Conservation (phyloP, 2,888 invertebrate genomes). For the Drosophila ochracea region DNA sequence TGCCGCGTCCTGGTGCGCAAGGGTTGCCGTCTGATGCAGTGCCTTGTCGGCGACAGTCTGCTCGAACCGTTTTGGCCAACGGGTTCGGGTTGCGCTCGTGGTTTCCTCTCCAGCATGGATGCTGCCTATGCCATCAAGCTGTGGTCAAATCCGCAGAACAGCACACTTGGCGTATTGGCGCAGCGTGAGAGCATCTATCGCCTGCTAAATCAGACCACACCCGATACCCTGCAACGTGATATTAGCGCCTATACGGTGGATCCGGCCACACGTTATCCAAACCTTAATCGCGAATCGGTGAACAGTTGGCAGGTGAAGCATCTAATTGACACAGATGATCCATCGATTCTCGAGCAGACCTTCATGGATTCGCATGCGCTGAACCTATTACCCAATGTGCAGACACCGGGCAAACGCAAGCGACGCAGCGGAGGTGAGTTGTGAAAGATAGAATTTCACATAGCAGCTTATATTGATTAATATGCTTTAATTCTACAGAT, state of each 20-base stretch:
- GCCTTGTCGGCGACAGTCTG: conserved; percentile 97
- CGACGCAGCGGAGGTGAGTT: conserved; percentile 83
- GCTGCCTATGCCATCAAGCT: conserved; percentile 97
- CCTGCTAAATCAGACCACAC: conserved; percentile 95
- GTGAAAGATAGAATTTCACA: background rate
- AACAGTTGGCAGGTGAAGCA: conserved; percentile 91
- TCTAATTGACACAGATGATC: conserved; percentile 91
- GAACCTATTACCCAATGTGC: conserved; percentile 89
- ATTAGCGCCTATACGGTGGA: conserved; percentile 94
- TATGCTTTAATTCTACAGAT: conserved; percentile 57
- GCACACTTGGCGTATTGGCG: conserved; percentile 92
- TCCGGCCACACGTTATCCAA: conserved; percentile 94
- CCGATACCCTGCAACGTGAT: conserved; percentile 97
- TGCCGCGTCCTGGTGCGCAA: conserved; percentile 91
- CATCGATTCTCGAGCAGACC: conserved; percentile 86
- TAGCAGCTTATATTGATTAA: background rate
- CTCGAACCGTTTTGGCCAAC: conserved; percentile 99
- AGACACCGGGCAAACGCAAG: conserved; percentile 86
- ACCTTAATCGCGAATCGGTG: conserved; percentile 91
- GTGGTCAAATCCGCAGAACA: conserved; percentile 90
- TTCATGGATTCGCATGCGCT: conserved; percentile 85
- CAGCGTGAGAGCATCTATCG: conserved; percentile 98
- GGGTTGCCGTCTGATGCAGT: conserved; percentile 93
- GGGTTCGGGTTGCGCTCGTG: conserved; percentile 98
- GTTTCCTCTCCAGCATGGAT: conserved; percentile 97